Base-by-base conservation (phyloP, 2,888 invertebrate genomes). In the Linyphia triangularis region DNA sequence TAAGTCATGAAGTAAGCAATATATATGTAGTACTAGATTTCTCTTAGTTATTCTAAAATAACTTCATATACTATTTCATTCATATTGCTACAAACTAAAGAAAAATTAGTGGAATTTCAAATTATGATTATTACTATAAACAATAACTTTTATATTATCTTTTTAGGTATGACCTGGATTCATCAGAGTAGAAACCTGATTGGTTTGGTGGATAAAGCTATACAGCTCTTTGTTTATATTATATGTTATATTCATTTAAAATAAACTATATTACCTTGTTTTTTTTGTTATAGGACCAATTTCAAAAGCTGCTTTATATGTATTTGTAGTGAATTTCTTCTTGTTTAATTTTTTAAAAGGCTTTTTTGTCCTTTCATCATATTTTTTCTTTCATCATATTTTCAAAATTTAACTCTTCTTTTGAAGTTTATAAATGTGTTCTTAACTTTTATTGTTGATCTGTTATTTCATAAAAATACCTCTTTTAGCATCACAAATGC, bases 121-220 rank as follows among this genome's bases (percentile, higher is more conserved):
- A n/a, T n/a, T n/a, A n/a, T n/a, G n/a, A n/a, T n/a, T n/a, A n/a
- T n/a, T n/a, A n/a, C n/a, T n/a, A n/a, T n/a, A n/a, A n/a, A n/a
- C n/a, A n/a, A n/a, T n/a, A n/a, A 63, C 2, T 65, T n/a, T 26
- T 75, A n/a, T 30, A 30, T 10, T 24, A 40, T 40, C 19, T n/a
- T 75, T 79, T 63, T 30, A 85, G 85, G 85, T 85, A 85, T 85
- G 85, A 85, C 33, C 70, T 85, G 3, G 85, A 85, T 78, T 70
- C 85, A 16, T 22, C 63, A 33, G 85, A 85, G 43, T 85, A 70
- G 26, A 19, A 61, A 61, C 26, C 26, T 10, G 9, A n/a, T n/a
- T n/a, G n/a, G n/a, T n/a, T n/a, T n/a, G n/a, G n/a, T n/a, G n/a
- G n/a, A n/a, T 22, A 4, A 63, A 63, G 4, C 63, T 13, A 30